Base-by-base conservation (phyloP, 2,888 invertebrate species). In the Epinotia brunnichana region DNA sequence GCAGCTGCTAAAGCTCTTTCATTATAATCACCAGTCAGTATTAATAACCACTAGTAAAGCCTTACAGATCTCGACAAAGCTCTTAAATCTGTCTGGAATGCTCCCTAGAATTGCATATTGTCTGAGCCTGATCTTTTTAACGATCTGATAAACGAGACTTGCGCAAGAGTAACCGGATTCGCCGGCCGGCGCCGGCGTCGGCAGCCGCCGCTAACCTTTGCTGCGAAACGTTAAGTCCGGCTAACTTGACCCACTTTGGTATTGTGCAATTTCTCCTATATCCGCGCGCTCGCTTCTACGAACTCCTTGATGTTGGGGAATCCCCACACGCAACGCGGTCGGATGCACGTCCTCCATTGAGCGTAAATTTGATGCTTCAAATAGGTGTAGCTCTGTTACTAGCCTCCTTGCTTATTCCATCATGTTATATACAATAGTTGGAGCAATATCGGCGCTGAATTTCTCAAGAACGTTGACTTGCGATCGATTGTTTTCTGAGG, bases 201-300 rank as follows among this genome's bases (percentile, higher is more conserved):
- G 73, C 82, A 80, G 83, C 35, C 35, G 9, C 35, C 35, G 35
- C 84, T 89, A 92, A 92, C 92, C 92, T 92, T 91, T 92, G 85
- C 87, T 85, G 84, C 84, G 90, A 90, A 91, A 90, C 89, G 83
- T 88, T 87, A 88, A 90, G 89, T 92, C 92, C 92, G 92, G 90
- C 90, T 88, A 90, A 85, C 92, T 90, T 91, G 93, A 92, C 93
- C 93, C 81, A 93, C 92, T 85, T 92, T 78, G 81, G 77, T 84
- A 88, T 92, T 91, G 89, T 89, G 92, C 90, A 92, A 92, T 92
- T 92, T 93, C 92, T 90, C 90, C 90, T 82, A 84, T 61, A 63
- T 62, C 61, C 63, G 68, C 86, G 86, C 83, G 81, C 85, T 81
- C 82, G 82, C 82, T 91, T 88, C 90, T 86, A 88, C 89, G 91